phyloP scores from a whole-genome alignment of 2,113 vertebrate species.

The Cromileptes altivelis region DNA sequence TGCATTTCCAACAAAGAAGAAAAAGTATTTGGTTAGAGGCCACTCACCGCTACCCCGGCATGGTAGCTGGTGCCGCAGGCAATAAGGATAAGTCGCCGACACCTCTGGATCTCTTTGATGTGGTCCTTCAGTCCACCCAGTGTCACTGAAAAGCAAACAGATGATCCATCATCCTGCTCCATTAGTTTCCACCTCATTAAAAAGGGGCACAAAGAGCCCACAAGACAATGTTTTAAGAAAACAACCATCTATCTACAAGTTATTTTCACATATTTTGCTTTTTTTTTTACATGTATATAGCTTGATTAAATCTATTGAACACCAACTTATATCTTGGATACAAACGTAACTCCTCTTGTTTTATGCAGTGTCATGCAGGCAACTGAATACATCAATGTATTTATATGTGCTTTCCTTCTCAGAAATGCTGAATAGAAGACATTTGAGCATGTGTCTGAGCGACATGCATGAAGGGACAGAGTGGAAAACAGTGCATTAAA shows the following conservation, averaged over 20 bases:
- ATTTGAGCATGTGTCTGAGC: not conserved
- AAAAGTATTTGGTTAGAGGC: not conserved
- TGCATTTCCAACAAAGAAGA: not conserved
- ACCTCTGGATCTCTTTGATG: conserved; percentile 98
- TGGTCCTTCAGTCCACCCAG: conserved; percentile 98
- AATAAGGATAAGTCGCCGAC: conserved; percentile 95
- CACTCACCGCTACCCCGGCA: conserved; percentile 94
- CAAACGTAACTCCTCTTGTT: not conserved
- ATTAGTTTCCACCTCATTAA: conserved; percentile 35
- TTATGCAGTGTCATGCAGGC: not conserved
- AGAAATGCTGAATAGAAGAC: not conserved
- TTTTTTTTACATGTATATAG: conserved; percentile 1
- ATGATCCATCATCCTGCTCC: conserved; percentile 24
- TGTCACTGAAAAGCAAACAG: conserved; percentile 85
- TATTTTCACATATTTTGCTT: not conserved
- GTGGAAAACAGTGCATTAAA: not conserved
- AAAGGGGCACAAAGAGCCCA: not conserved
- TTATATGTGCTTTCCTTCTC: not conserved
- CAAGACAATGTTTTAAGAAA: not conserved
- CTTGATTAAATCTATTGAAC: not conserved
- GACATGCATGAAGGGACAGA: not conserved
- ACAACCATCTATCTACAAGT: not conserved
- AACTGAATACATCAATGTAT: not conserved
- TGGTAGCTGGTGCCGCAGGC: conserved; percentile 98
- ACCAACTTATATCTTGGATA: not conserved